Conservation (phyloP, 30 jellyfish, hydroid and myxozoan species). For the Mastigias papua region DNA sequence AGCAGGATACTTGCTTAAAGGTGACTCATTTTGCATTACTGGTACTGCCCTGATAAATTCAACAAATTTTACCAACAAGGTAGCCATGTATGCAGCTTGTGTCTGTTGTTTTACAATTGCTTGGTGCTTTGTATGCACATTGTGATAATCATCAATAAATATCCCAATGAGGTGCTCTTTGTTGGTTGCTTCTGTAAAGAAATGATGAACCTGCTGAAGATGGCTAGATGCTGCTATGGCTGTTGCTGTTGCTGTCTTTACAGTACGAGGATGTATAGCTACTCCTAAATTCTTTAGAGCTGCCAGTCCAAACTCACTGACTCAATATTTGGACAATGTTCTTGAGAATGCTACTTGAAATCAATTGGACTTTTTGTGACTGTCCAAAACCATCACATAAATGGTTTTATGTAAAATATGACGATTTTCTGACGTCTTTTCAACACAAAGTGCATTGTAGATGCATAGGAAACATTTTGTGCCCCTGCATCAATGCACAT, state of each 20-base stretch:
- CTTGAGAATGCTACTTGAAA: slow-evolving; percentile 55
- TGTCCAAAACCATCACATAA: slow-evolving; percentile 43
- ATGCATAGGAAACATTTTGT: slow-evolving; percentile 6
- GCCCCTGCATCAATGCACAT: slow-evolving; percentile 57
- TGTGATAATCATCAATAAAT: slow-evolving; percentile 50
- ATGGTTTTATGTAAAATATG: slow-evolving; percentile 13
- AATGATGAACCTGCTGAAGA: background rate
- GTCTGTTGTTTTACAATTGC: slow-evolving; percentile 16
- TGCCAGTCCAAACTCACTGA: slow-evolving; percentile 52
- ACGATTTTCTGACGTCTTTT: slow-evolving; percentile 17
- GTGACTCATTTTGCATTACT: background rate
- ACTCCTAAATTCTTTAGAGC: slow-evolving; percentile 32
- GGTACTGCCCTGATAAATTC: slow-evolving; percentile 13
- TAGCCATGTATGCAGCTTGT: slow-evolving; percentile 48
- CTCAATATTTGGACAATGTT: slow-evolving; percentile 38
- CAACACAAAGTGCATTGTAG: slow-evolving; percentile 12
- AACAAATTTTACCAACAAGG: slow-evolving; percentile 37
- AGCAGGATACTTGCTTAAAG: slow-evolving; percentile 27
- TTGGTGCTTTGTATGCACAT: slow-evolving; percentile 54
- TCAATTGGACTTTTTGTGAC: slow-evolving; percentile 41
- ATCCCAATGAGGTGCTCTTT: slow-evolving; percentile 26
- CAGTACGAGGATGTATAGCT: slow-evolving; percentile 52
- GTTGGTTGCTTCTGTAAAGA: slow-evolving; percentile 16
- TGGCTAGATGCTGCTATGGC: background rate
- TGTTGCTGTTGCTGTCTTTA: slow-evolving; percentile 15